phyloP scores from a whole-genome alignment of 2,888 invertebrate genomes.

The Euspilapteryx auroguttella region DNA sequence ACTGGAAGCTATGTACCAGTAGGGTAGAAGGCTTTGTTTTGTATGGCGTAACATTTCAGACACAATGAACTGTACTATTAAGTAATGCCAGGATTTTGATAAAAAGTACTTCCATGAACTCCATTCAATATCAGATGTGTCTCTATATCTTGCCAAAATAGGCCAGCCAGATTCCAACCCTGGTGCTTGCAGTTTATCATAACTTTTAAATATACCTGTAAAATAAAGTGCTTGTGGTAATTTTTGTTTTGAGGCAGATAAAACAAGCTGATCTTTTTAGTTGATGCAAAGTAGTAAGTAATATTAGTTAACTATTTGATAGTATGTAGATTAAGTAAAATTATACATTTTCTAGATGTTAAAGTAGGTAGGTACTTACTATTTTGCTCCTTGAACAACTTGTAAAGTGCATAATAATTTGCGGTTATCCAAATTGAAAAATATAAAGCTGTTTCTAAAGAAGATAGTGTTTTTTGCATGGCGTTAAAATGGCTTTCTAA shows the following conservation, averaged over 20 bases:
- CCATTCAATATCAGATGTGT: conserved; percentile 75
- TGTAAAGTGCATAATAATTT: conserved; percentile 58
- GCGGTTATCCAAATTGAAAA: conserved; percentile 55
- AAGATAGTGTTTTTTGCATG: conserved; percentile 23
- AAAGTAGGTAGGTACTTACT: too few relatives aligned
- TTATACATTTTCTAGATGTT: too few relatives aligned
- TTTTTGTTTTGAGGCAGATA: too few relatives aligned
- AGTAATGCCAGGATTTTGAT: conserved; percentile 51
- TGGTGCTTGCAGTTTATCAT: neutral
- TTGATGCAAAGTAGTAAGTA: too few relatives aligned
- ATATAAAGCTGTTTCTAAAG: conserved; percentile 43
- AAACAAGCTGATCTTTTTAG: too few relatives aligned
- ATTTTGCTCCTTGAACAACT: conserved; percentile 48
- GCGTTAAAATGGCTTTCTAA: neutral
- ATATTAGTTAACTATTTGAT: too few relatives aligned
- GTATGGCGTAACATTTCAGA: conserved; percentile 47
- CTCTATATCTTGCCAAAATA: conserved; percentile 57
- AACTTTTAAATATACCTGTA: neutral
- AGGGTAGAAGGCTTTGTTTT: conserved; percentile 24
- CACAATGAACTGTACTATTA: conserved; percentile 53
- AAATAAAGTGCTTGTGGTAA: too few relatives aligned
- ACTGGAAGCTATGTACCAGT: conserved; percentile 58
- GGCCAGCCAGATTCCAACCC: conserved; percentile 64
- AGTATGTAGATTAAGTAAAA: too few relatives aligned
- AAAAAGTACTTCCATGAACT: conserved; percentile 62